Conservation (phyloP, 2,888 invertebrate genomes). For the Drosophila emarginata region DNA sequence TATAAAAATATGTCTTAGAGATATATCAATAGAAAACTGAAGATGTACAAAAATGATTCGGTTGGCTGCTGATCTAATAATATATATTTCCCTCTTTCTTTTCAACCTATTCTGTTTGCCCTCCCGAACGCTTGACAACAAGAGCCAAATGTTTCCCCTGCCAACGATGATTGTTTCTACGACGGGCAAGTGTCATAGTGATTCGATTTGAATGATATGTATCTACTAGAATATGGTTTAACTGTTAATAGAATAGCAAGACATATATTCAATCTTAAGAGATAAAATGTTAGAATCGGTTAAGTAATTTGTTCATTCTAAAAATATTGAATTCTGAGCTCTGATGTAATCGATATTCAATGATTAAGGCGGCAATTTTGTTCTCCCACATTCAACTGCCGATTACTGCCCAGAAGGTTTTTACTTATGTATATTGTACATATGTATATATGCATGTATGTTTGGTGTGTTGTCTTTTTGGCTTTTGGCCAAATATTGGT, state of each 20-base stretch:
- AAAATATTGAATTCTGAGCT: not conserved
- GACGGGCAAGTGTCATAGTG: not conserved
- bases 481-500: not conserved
- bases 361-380: constrained; percentile 15
- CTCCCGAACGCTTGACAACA: not conserved
- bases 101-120: not conserved
- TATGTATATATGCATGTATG: no score
- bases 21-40: constrained; percentile 2
- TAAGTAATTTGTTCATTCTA: not conserved
- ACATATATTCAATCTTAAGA: no score
- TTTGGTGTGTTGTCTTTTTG: not conserved
- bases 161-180: not conserved
- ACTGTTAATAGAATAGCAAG: not conserved
- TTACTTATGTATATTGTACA: not conserved
- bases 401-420: constrained; percentile 38
- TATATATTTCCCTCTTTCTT: not conserved
- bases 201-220: not conserved
- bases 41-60: constrained; percentile 1
- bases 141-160: not conserved
- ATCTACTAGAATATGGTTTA: not conserved
- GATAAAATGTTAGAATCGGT: not conserved
- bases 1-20: not conserved
- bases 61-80: constrained; percentile 1
- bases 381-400: constrained; percentile 8
- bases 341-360: constrained; percentile 39